Evolutionary conservation across 2,113 vertebrate genomes (phyloP).

Genomic region (Raja brachyura): DNA sequence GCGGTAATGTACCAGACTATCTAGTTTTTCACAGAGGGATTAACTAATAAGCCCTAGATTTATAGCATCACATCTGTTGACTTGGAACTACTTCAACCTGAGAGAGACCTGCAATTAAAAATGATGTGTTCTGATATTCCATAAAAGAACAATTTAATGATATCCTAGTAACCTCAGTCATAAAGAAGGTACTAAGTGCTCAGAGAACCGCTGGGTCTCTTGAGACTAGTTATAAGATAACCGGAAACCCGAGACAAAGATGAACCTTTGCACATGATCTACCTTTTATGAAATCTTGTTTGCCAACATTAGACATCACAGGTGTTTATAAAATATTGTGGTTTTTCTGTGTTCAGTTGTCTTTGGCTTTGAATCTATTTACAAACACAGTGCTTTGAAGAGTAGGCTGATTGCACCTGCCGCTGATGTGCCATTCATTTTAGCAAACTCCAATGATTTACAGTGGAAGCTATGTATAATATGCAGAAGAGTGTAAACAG

Average conservation of each 20-base stretch:
- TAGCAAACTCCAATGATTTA: background rate
- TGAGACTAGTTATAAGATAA: background rate
- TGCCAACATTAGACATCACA: slow-evolving; percentile 1
- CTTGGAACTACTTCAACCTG: background rate
- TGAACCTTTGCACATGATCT: background rate
- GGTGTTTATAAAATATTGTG: slow-evolving; percentile 4
- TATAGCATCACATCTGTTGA: background rate
- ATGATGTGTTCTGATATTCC: background rate
- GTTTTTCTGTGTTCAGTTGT: background rate
- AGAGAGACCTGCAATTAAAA: background rate
- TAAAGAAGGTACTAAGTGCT: background rate
- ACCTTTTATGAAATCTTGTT: slow-evolving; percentile 9
- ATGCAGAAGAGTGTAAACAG: background rate
- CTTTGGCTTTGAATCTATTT: background rate
- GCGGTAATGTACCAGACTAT: background rate
- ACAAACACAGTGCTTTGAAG: slow-evolving; percentile 13
- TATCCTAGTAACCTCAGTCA: background rate
- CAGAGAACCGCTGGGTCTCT: background rate
- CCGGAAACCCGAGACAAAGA: background rate
- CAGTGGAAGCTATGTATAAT: background rate
- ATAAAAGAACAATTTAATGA: background rate
- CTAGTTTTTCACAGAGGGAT: background rate
- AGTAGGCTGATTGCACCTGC: slow-evolving; percentile 9
- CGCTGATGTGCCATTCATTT: background rate
- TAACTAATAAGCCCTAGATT: background rate